Evolutionary conservation across 2,113 vertebrate species (phyloP).

Genomic region (Anolis sagrei): DNA sequence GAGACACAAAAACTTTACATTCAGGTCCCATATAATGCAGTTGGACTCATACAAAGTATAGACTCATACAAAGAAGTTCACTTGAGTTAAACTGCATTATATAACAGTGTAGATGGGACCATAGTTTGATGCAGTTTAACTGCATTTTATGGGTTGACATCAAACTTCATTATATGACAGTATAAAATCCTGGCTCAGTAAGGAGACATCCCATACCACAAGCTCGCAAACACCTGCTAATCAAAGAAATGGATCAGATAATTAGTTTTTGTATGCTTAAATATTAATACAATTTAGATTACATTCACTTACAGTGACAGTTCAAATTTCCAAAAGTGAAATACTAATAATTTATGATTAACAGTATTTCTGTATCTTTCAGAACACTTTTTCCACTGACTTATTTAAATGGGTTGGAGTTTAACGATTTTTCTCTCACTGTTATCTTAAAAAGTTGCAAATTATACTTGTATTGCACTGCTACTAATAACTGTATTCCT

Average conservation of each 20-base stretch:
- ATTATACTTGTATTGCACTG: background rate
- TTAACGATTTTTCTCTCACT: background rate
- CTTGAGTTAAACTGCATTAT: no score
- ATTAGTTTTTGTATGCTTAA: background rate
- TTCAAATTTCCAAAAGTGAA: slow-evolving; percentile 13
- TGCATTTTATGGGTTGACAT: no score
- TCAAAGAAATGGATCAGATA: background rate
- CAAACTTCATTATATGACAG: no score
- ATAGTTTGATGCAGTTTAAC: no score
- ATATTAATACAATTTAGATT: background rate
- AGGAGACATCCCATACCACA: background rate
- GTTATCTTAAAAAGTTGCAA: background rate
- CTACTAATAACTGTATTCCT: background rate
- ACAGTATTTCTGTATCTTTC: background rate
- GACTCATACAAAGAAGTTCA: no score
- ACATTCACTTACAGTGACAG: background rate
- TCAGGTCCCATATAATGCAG: background rate
- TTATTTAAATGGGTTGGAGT: background rate
- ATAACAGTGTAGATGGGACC: no score
- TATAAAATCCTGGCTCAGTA: no score
- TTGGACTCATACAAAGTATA: no score
- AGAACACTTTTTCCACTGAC: background rate
- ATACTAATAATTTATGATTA: background rate
- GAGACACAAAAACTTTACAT: background rate
- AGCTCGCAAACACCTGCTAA: slow-evolving; percentile 9